Base-by-base conservation (phyloP, 2,888 invertebrate species). In the Drosophila kokeensis region DNA sequence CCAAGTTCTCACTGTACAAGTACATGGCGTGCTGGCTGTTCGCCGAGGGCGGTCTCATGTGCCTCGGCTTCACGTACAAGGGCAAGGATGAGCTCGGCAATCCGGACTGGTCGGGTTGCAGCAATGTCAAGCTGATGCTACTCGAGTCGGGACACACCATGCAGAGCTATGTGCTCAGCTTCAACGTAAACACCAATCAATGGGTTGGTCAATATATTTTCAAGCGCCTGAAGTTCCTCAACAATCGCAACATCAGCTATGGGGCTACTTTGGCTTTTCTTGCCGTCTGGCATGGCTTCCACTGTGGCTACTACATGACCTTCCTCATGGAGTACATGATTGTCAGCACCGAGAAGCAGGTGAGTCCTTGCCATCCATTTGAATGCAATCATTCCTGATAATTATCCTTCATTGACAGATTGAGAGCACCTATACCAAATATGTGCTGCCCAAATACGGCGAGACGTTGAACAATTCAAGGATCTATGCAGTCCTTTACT, bases 161-260 rank as follows among this genome's bases (percentile, higher is more conserved):
- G 94, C 96, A 96, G 70, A 96, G 98, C 88, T 97, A 98, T 91
- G 97, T 99, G 52, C 95, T 95, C 69, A 97, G 98, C 48, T 99
- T 99, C 93, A 99, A 99, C 93, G 97, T 96, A 71, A 99, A 99
- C 93, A 99, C 99, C 0, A 99, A 99, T 93, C 95, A 96, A 62
- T 99, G 99, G 96, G 97, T 98, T 67, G 96, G 96, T 0, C 97
- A 98, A 93, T 98, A 99, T 92, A 94, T 99, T 29, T 99, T 98
- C 94, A 99, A 99, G 92, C 95, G 99, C 4, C 94, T 99, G 49
- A 97, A 96, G 91, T 99, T 98, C 93, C 94, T 99, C 55, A 97
- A 97, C 54, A 98, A 96, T 93, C 95, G 96, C 27, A 94, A 94
- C 48, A 93, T 96, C 3, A 99, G 99, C 76, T 99, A 99, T 92